A percentile compares a stretch with the other conserved stretches of the same genome.
Conservation (phyloP, 2,113 vertebrate genomes). For the Elaphurus davidianus region DNA sequence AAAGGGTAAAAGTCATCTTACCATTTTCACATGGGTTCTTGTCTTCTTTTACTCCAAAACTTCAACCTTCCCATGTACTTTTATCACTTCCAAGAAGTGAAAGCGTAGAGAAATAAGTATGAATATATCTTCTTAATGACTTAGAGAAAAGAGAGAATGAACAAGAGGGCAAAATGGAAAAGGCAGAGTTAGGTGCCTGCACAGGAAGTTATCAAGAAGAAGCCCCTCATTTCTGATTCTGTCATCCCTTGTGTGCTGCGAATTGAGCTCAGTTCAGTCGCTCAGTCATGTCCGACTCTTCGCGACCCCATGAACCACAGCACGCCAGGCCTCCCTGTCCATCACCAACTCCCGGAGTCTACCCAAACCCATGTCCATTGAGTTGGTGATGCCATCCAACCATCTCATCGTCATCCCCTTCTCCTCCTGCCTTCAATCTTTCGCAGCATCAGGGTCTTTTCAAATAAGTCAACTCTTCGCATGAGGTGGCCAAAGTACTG, state of each 20-base stretch:
- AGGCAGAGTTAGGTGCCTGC: neutral
- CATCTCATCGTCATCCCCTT: no score
- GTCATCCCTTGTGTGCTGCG: neutral
- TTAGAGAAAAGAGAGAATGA: neutral
- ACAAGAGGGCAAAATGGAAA: neutral
- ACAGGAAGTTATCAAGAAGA: neutral
- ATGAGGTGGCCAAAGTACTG: no score
- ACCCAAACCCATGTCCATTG: no score
- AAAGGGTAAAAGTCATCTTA: neutral
- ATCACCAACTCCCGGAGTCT: no score
- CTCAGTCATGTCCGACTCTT: no score
- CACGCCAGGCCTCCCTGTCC: no score
- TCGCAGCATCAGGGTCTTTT: no score
- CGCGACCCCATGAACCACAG: no score
- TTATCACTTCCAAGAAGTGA: slow-evolving; percentile 15
- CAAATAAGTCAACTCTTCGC: no score
- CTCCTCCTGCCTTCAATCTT: no score
- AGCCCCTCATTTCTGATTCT: neutral
- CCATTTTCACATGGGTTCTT: neutral
- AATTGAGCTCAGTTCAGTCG: neutral
- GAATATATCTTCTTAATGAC: neutral
- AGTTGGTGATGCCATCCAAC: no score
- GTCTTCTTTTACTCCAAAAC: neutral
- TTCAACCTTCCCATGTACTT: neutral
- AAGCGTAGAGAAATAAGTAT: neutral